These are phyloP conservation scores for Nesogale talazaci DNA, from an alignment of 2,113 vertebrate species.

Conservation along the genomic window DNA sequence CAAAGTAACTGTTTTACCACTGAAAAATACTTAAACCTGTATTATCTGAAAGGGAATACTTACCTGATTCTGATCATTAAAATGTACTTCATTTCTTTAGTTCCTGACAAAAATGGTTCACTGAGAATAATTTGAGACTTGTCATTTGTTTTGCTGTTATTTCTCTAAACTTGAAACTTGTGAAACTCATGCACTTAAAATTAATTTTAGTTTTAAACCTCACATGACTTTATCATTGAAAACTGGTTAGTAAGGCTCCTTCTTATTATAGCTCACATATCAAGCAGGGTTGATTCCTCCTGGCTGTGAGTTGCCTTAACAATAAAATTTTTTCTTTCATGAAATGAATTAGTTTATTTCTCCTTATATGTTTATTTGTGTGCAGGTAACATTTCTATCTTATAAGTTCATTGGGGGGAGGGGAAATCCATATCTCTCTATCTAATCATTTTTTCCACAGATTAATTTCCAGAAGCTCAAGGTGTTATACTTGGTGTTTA, in stretches of 20 bases:
- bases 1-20: background rate
- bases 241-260: background rate
- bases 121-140: background rate
- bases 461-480: background rate
- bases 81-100: conserved; percentile 13
- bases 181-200: background rate
- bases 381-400: background rate
- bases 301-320: background rate
- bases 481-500: conserved; percentile 4
- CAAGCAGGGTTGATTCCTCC: background rate
- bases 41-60: background rate
- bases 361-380: background rate
- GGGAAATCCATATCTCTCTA: background rate
- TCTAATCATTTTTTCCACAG: background rate
- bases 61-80: background rate
- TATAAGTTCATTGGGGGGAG: background rate
- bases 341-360: background rate
- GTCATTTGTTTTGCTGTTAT: background rate
- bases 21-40: background rate
- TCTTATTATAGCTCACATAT: background rate
- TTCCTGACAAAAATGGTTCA: conserved; percentile 1
- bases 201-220: background rate
- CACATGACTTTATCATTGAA: background rate
- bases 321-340: background rate
- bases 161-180: background rate